phyloP scores from a whole-genome alignment of 1,140 invertebrate species.

The Drosophila seguyi region DNA sequence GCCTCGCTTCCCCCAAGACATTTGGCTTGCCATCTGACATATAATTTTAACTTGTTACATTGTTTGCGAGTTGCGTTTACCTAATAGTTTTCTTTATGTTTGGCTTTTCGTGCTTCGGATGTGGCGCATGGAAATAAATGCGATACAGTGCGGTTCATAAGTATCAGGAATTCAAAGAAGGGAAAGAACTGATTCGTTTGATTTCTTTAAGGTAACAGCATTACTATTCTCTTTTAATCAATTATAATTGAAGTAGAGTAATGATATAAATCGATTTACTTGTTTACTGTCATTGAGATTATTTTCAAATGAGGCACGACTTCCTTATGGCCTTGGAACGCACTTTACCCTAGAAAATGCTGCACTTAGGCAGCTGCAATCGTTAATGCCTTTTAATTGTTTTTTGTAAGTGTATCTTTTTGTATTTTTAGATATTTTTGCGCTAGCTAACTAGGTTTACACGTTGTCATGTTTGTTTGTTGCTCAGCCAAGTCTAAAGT shows the following conservation, averaged over 20 bases:
- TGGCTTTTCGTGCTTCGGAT: conserved; percentile 14
- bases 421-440: conserved; percentile 46
- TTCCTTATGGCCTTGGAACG: conserved; percentile 19
- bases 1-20: conserved; percentile 17
- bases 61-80: conserved; percentile 40
- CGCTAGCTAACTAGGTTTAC: conserved; percentile 76
- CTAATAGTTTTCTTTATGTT: conserved; percentile 32
- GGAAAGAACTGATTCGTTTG: background rate
- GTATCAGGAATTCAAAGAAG: background rate
- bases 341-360: conserved; percentile 45
- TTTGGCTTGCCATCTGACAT: conserved; percentile 56
- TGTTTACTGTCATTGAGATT: background rate
- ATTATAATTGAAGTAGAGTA: background rate
- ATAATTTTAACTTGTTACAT: conserved; percentile 50
- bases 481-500: conserved; percentile 73
- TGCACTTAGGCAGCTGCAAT: conserved; percentile 77
- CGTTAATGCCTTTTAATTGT: conserved; percentile 79
- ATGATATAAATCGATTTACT: background rate
- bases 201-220: background rate
- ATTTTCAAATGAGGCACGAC: background rate
- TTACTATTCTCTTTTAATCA: background rate
- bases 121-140: conserved; percentile 24
- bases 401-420: conserved; percentile 41
- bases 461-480: conserved; percentile 58
- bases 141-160: conserved; percentile 20